Percentiles rank a stretch among this genome's conserved stretches.
Evolutionary conservation across 2,888 invertebrate genomes (phyloP).

Genomic region (Itoplectis maculator): DNA sequence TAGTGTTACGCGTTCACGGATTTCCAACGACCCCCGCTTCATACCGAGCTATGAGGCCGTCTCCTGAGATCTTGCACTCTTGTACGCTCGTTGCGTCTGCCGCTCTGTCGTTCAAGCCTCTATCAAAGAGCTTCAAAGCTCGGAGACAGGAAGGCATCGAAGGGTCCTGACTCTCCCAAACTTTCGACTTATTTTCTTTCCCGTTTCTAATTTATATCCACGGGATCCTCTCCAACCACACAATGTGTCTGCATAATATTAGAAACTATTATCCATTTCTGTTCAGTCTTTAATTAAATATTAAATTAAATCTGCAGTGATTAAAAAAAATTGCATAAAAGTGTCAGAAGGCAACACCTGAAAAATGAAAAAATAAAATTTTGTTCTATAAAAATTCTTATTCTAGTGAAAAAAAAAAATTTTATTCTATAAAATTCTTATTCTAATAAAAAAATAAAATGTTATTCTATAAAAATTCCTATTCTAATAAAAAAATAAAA

Average conservation of each 20-base stretch:
- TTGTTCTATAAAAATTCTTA: too few species aligned
- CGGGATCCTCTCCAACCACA: background rate
- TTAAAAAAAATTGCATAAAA: too few species aligned
- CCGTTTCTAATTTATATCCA: slow-evolving; percentile 12
- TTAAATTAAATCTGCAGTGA: too few species aligned
- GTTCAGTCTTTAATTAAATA: too few species aligned
- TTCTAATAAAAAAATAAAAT: too few species aligned
- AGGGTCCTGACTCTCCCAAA: slow-evolving; percentile 1
- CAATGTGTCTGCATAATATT: background rate
- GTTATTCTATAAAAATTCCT: too few species aligned
- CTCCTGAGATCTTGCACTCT: slow-evolving; percentile 22
- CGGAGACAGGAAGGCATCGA: background rate
- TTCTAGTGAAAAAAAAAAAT: too few species aligned
- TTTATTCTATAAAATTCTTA: too few species aligned
- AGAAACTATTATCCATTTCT: background rate
- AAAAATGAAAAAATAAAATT: too few species aligned
- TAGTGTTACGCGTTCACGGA: slow-evolving; percentile 18
- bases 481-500: too few species aligned
- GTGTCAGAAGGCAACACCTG: too few species aligned
- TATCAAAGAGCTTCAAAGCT: slow-evolving; percentile 24
- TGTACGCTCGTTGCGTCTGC: slow-evolving; percentile 11
- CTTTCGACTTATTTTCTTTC: background rate
- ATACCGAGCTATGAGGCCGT: background rate
- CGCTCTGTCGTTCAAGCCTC: background rate
- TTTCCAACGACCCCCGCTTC: background rate